phyloP scores from a whole-genome alignment of 35 echinoderm and acorn worm species.

The Lytechinus variegatus region DNA sequence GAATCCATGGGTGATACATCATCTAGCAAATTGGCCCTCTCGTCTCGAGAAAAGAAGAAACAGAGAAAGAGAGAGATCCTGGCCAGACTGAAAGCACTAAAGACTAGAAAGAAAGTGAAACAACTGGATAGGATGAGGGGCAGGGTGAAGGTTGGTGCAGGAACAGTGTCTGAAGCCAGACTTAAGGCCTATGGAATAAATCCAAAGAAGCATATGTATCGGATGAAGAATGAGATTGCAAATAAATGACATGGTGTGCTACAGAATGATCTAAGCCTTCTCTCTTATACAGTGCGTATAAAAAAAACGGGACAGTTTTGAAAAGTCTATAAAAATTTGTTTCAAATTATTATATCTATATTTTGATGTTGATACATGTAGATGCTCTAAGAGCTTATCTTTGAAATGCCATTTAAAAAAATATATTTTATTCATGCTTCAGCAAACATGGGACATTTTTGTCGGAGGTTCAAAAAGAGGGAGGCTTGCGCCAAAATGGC shows the following conservation, averaged over 20 bases:
- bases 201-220: slow-evolving; percentile 81
- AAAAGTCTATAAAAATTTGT: no score
- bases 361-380: no score
- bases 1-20: not conserved
- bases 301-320: no score
- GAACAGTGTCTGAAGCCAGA: slow-evolving; percentile 70
- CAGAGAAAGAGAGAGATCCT: slow-evolving; percentile 31
- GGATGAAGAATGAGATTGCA: slow-evolving; percentile 68
- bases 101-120: not conserved
- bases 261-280: not conserved
- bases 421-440: no score
- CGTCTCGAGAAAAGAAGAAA: slow-evolving; percentile 23
- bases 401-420: no score
- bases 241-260: slow-evolving; percentile 42
- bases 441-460: no score
- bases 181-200: slow-evolving; percentile 92
- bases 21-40: not conserved
- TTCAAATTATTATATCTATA: no score
- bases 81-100: slow-evolving; percentile 34
- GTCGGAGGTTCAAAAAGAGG: no score
- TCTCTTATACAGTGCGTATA: no score
- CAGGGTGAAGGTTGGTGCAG: not conserved
- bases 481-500: no score
- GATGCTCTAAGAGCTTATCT: no score
- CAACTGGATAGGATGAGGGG: not conserved